These are phyloP conservation scores for Dicerorhinus sumatrensis DNA, from an alignment of 2,113 vertebrate genomes.

Conservation along the genomic window DNA sequence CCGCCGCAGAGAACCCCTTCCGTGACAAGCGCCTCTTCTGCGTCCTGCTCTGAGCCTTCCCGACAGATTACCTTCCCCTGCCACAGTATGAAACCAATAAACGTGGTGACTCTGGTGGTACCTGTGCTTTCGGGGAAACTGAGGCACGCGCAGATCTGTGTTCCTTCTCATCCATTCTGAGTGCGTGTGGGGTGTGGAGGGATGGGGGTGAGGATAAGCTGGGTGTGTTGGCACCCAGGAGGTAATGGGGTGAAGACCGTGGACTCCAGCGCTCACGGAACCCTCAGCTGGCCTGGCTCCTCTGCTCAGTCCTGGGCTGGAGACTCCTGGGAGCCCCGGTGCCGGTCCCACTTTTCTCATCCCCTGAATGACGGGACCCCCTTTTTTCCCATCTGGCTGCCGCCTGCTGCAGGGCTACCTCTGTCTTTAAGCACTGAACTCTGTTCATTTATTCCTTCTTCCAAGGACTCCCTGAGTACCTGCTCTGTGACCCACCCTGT, in stretches of 20 bases:
- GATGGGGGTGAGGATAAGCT: no score
- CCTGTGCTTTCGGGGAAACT: slow-evolving; percentile 26
- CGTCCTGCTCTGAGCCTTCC: slow-evolving; percentile 87
- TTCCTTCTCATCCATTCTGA: not conserved
- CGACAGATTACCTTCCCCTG: not conserved
- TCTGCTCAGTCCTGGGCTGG: not conserved
- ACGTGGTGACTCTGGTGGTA: not conserved
- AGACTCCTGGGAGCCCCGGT: not conserved
- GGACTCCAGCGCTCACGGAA: fast-evolving
- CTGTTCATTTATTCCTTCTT: not conserved
- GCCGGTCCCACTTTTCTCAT: not conserved
- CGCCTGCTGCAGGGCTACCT: no score
- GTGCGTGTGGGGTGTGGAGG: not conserved
- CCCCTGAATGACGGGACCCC: not conserved
- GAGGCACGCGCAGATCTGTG: not conserved
- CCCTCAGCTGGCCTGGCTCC: not conserved
- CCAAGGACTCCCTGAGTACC: not conserved
- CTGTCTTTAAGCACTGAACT: not conserved
- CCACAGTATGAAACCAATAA: slow-evolving; percentile 69
- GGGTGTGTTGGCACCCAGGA: not conserved
- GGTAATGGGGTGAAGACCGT: not conserved
- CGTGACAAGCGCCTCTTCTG: slow-evolving; percentile 90
- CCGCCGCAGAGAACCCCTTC: slow-evolving; percentile 93
- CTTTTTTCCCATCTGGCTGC: not conserved
- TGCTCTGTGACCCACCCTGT: not conserved